A percentile compares a stretch with the other conserved stretches of the same genome.
Conservation (phyloP, 2,888 invertebrate species). For the Poecilobothrus nobilitatus region DNA sequence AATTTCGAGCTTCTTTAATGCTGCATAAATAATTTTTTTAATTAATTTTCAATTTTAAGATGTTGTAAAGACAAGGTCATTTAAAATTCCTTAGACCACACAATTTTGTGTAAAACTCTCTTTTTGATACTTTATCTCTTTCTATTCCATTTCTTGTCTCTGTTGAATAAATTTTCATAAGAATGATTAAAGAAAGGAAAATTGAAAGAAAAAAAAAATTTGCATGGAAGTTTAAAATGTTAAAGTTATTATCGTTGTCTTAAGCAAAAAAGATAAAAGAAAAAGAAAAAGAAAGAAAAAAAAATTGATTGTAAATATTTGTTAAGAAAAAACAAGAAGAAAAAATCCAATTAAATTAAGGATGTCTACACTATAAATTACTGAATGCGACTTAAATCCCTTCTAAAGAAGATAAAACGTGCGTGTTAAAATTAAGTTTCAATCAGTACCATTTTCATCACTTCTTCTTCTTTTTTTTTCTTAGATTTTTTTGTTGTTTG, state of each 20-base stretch:
- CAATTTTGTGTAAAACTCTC: too few species aligned
- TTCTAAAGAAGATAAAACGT: not conserved
- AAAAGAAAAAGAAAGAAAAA: not conserved
- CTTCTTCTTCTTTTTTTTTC: not conserved
- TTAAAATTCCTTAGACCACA: too few species aligned
- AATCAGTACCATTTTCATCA: not conserved
- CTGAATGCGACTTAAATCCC: not conserved
- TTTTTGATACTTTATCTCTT: too few species aligned
- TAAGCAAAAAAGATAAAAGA: too few species aligned
- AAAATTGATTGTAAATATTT: slow-evolving; percentile 6
- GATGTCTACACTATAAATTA: slow-evolving; percentile 3
- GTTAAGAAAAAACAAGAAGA: not conserved
- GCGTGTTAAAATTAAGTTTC: not conserved
- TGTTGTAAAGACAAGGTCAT: too few species aligned
- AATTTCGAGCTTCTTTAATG: too few species aligned
- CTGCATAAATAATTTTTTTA: too few species aligned
- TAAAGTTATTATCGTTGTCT: not conserved
- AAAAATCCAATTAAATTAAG: not conserved
- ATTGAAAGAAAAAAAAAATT: not conserved
- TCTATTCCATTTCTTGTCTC: too few species aligned
- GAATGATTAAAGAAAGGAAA: too few species aligned
- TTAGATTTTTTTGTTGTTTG: too few species aligned
- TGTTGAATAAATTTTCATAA: too few species aligned
- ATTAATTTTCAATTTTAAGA: too few species aligned
- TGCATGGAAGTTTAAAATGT: not conserved